phyloP scores from a whole-genome alignment of 2,888 invertebrate genomes.

The Hemaris fuciformis region DNA sequence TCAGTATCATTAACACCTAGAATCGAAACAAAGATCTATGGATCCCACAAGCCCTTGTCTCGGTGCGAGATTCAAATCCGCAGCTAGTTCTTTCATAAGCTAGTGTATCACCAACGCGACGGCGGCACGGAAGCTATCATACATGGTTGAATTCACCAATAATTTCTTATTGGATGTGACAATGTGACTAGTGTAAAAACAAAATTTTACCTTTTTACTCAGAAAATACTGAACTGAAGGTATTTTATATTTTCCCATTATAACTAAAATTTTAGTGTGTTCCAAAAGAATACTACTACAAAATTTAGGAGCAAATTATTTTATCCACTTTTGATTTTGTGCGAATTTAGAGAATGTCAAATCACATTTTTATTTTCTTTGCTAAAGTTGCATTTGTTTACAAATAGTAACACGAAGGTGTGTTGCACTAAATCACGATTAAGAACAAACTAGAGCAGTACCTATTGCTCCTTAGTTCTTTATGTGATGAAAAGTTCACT shows the following conservation, averaged over 20 bases:
- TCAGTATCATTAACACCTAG: too few species aligned
- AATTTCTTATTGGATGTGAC: too few species aligned
- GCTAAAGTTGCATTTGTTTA: not conserved
- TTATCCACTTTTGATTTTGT: not conserved
- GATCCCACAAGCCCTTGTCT: too few species aligned
- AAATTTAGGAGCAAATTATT: conserved; percentile 12
- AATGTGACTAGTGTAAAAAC: not conserved
- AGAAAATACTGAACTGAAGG: conserved; percentile 55
- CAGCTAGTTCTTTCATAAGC: too few species aligned
- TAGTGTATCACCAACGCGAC: too few species aligned
- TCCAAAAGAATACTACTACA: conserved; percentile 12
- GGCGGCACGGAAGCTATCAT: too few species aligned
- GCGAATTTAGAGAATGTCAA: not conserved
- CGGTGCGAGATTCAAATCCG: too few species aligned
- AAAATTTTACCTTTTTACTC: conserved; percentile 50
- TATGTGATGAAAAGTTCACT: too few species aligned
- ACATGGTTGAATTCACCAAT: too few species aligned
- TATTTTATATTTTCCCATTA: conserved; percentile 60
- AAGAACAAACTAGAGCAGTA: too few species aligned
- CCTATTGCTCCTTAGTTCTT: too few species aligned
- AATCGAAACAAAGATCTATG: too few species aligned
- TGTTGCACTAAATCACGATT: not conserved
- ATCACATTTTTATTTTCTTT: not conserved
- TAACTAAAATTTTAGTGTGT: conserved; percentile 30
- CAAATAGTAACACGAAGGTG: not conserved